phyloP scores from a whole-genome alignment of 2,797 vertebrate species.

The Cynopterus sphinx region DNA sequence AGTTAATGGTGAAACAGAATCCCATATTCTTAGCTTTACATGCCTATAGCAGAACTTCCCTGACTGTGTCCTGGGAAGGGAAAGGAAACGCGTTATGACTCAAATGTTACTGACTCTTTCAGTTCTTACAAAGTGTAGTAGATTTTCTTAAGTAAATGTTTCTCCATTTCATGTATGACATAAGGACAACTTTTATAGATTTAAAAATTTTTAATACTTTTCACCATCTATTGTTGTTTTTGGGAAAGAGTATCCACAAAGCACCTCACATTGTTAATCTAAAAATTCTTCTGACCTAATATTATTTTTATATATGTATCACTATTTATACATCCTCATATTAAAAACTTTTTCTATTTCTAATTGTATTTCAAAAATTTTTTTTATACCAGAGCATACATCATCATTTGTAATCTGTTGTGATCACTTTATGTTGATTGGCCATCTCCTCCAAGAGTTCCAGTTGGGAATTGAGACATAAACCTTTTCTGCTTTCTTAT shows the following conservation, averaged over 20 bases:
- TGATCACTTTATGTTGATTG: neutral
- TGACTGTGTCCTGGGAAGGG: neutral
- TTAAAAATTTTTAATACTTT: neutral
- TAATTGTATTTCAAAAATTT: neutral
- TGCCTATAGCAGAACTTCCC: neutral
- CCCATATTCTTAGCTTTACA: neutral
- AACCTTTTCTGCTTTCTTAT: neutral
- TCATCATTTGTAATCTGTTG: neutral
- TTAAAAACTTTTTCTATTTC: neutral
- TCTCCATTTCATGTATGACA: neutral
- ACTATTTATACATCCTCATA: neutral
- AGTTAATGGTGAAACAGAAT: neutral
- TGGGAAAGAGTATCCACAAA: neutral
- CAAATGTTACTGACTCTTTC: neutral
- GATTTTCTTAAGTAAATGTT: neutral
- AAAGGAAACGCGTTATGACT: neutral
- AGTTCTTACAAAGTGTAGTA: neutral
- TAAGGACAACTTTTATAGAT: neutral
- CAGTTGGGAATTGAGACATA: neutral
- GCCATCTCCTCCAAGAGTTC: neutral
- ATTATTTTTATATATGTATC: neutral
- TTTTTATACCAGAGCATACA: neutral
- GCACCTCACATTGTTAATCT: neutral
- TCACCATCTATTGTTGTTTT: neutral
- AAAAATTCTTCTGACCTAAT: neutral